A percentile compares a stretch with the other conserved stretches of the same genome.
These are phyloP conservation scores for Rhinoptilus africanus DNA, from an alignment of 2,113 vertebrate genomes.

Conservation along the genomic window DNA sequence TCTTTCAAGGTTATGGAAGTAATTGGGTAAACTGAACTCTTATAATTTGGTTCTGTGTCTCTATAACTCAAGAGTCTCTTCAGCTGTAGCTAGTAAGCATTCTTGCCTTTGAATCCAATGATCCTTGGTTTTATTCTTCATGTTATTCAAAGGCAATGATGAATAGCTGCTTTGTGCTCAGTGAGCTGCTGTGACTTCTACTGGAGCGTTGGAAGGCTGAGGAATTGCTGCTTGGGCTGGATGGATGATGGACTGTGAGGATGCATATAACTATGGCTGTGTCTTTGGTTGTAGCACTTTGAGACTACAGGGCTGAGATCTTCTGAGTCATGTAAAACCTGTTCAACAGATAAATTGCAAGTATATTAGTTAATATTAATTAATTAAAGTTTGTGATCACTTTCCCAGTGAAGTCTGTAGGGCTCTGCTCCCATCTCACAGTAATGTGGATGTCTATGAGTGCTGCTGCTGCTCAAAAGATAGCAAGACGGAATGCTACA, in stretches of 20 bases:
- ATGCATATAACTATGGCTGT: not conserved
- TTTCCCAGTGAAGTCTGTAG: not conserved
- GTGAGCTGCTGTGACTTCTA: not conserved
- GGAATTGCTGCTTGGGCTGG: not conserved
- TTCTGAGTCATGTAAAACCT: rapidly evolving
- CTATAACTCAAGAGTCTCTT: not conserved
- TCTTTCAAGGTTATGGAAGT: not conserved
- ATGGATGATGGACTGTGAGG: not conserved
- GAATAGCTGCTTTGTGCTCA: not conserved
- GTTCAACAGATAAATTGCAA: not conserved
- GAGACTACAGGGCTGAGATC: not conserved
- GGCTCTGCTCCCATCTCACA: not conserved
- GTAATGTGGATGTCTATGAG: not conserved
- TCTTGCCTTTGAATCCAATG: not conserved
- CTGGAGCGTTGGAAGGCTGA: not conserved
- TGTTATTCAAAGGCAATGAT: not conserved
- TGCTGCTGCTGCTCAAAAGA: not conserved
- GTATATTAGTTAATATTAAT: too few species aligned
- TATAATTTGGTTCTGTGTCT: not conserved
- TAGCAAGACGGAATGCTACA: not conserved
- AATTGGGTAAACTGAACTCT: not conserved
- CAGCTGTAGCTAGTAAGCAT: not conserved
- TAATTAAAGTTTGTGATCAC: not conserved
- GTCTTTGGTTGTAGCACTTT: not conserved
- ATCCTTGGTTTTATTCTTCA: not conserved